These are phyloP conservation scores for Ciconia stormi DNA, from an alignment of 2,113 vertebrate species.

Conservation along the genomic window DNA sequence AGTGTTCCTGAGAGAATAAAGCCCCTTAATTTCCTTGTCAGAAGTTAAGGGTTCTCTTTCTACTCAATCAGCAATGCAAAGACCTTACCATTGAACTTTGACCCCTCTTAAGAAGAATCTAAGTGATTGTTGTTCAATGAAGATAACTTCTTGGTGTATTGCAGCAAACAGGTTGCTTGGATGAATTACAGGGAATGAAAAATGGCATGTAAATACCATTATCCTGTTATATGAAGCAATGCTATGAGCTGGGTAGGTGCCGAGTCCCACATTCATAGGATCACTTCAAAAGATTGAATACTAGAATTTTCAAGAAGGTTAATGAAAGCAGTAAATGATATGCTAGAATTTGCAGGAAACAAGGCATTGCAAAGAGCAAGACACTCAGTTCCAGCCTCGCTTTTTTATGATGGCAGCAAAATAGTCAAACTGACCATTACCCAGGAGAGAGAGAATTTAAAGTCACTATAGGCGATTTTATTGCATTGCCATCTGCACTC, in stretches of 20 bases:
- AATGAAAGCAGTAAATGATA: constrained; percentile 41
- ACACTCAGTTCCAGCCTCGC: background rate
- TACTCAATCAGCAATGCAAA: background rate
- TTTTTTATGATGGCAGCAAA: constrained; percentile 15
- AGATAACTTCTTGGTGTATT: background rate
- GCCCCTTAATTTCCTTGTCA: background rate
- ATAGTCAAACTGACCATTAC: background rate
- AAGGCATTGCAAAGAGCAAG: background rate
- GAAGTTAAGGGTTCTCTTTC: background rate
- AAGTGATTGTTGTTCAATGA: background rate
- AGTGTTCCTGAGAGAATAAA: background rate
- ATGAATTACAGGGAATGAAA: background rate
- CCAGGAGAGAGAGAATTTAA: background rate
- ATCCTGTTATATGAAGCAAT: background rate
- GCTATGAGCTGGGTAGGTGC: background rate
- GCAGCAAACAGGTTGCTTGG: background rate
- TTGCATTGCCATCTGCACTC: background rate
- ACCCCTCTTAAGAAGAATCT: background rate
- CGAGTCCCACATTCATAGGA: background rate
- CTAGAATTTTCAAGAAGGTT: background rate
- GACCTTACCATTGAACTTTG: background rate
- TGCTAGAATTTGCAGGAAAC: background rate
- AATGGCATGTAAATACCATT: background rate
- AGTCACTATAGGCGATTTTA: background rate
- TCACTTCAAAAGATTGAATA: constrained; percentile 19